These are phyloP conservation scores for Drosophila paranaensis DNA, from an alignment of 2,888 invertebrate genomes.

Conservation along the genomic window DNA sequence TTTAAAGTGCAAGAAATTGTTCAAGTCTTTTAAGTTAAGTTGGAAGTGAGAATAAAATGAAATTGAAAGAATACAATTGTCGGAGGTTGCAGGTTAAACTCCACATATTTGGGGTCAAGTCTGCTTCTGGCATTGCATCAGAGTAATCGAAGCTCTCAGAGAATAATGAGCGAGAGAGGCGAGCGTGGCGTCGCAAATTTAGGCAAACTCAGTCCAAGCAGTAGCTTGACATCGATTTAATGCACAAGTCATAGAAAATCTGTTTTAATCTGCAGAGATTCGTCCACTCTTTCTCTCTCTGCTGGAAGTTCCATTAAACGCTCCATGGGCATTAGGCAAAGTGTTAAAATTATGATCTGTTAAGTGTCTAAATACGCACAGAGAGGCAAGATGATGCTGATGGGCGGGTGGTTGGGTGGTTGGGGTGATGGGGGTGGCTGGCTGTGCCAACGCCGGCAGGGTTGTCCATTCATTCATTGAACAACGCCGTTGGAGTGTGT, in stretches of 20 bases:
- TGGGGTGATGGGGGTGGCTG: neutral
- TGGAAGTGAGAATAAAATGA: neutral
- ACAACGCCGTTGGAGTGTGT: conserved; percentile 47
- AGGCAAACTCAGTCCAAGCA: neutral
- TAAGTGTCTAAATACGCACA: conserved; percentile 76
- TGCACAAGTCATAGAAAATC: conserved; percentile 1
- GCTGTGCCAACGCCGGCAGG: conserved; percentile 13
- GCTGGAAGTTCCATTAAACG: conserved; percentile 23
- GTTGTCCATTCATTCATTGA: conserved; percentile 47
- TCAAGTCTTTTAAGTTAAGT: too few species aligned
- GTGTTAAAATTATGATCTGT: conserved; percentile 80
- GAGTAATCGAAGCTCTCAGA: neutral
- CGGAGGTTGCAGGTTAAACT: neutral
- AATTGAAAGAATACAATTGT: neutral
- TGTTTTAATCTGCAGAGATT: conserved; percentile 6
- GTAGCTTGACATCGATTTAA: neutral
- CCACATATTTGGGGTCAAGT: neutral
- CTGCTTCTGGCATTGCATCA: neutral
- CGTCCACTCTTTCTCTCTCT: neutral
- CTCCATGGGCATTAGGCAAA: conserved; percentile 62
- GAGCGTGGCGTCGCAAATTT: too few species aligned
- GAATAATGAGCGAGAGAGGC: neutral
- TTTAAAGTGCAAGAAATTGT: too few species aligned
- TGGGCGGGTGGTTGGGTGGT: neutral
- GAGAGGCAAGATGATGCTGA: conserved; percentile 16